Base-by-base conservation (phyloP, 1,140 invertebrate species). In the Halesus radiatus region DNA sequence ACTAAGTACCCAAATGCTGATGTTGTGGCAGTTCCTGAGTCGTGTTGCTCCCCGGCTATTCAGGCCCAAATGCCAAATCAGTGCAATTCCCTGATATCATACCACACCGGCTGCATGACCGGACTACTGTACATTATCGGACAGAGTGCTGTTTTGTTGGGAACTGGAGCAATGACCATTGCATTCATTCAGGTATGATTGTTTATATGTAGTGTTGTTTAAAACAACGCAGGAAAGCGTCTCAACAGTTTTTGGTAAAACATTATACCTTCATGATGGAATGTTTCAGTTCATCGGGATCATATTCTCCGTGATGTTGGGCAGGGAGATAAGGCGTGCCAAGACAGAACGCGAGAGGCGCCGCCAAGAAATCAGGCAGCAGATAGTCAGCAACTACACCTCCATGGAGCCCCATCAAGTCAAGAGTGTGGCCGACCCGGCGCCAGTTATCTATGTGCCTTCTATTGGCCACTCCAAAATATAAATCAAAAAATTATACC, bases 281-380 rank as follows among this genome's bases (percentile, higher is more conserved):
- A 45, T 37, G 16, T 91, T 92, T 60, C 90, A 97, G 95, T 86
- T 97, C 54, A 91, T 97, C 83, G 96, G 96, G 70, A 94, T 97
- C 20, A 91, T 96, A 76, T 97, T 96, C 84, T 95, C 96, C 3
- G 95, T 95, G 86, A 95, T 95, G 88, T 87, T 98, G 85, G 96
- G 94, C 62, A 93, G 93, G 84, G 93, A 95, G 0, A 94, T 98
- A 84, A 93, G 95, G 80, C 93, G 93, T 84, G 93, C 96, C 81
- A 95, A 95, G 85, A 93, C 92, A 1, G 92, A 94, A 81, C 91
- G 92, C 56, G 93, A 93, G 83, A 91, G 92, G 66, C 91, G 93
- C 58, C 91, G 91, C 45, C 94, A 93, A 92, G 92, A 95, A 87
- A 89, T 90, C 73, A 86, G 88, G 83, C 88, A 89, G 81, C 86